Base-by-base conservation (phyloP, 2,797 vertebrate genomes). In the Pampus argenteus region DNA sequence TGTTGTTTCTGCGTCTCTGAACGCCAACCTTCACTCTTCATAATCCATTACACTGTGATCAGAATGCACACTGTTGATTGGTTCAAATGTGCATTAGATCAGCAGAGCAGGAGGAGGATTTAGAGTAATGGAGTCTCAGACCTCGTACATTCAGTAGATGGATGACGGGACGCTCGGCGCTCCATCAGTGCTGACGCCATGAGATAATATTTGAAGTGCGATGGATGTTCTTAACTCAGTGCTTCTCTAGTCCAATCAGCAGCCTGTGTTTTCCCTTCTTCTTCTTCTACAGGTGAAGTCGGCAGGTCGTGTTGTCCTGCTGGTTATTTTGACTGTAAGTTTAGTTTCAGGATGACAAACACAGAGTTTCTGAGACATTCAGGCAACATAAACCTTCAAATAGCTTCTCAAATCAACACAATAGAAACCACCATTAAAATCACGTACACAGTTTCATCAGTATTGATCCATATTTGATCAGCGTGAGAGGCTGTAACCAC, bases 151-250 rank as follows among this genome's bases (percentile, higher is more conserved):
- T 47, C 58, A 6, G 61, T 67, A 68, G 81, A 83, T 49, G 69
- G 73, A 79, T 83, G 71, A 68, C 18, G 48, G 61, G 58, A 54
- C 51, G 18, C 22, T 15, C 26, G 3, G 22, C 56, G 44, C 71
- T 84, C 74, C 74, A 71, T 86, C 82, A 71, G 77, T 54, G 47
- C 54, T 11, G 44, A 60, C 13, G 40, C 63, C 17, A 22, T 60
- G 61, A 51, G 51, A 77, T 85, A 62, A 83, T 69, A 82, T 88
- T 76, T 87, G 80, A 78, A 79, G 72, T 84, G 78, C 70, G 40
- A 78, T 66, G 71, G 63, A 81, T 82, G 76, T 66, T 70, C 61
- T 58, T 59, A 49, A 44, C 70, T 57, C 56, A 66, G 38, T 73
- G 38, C 57, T 10, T 50, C 26, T 49, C 42, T 23, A 44, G 9